Base-by-base conservation (phyloP, 2,113 vertebrate genomes). In the Eulemur rufifrons region DNA sequence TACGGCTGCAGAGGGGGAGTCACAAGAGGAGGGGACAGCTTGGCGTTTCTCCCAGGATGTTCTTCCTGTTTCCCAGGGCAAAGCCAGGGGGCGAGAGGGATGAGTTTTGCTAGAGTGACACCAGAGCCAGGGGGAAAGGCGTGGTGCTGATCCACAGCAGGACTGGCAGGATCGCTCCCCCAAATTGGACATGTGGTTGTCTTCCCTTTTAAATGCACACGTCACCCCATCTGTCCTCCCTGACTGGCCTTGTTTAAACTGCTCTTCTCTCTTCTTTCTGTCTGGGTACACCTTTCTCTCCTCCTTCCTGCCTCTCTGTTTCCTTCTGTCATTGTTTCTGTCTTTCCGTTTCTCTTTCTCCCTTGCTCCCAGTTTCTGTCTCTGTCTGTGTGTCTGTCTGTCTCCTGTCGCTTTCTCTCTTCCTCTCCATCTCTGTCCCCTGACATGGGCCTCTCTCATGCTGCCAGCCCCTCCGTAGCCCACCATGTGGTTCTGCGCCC, bases 161-260 rank as follows among this genome's bases (percentile, higher is more conserved):
- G 76, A 45, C 50, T 82, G 50, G 61, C 71, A 73, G 61, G 76
- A 45, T 56, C 50, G 1, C 1, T 17, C 32, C 54, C 73, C 32
- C 50, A 47, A 56, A 73, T n/a, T 34, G 47, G 85, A n/a, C 13
- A 25, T 17, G n/a, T 23, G 50, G 98, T 99, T 99, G 97, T 98
- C 99, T 99, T 99, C 99, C 99, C 99, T 99, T 99, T 99, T 98
- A 99, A 99, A 99, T 98, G 94, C 97, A 93, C 86, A 0, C 8
- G 95, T 97, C 98, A 97, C 97, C 87, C 96, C 97, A 98, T 94
- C 90, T 95, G 95, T 97, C 95, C 98, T 97, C 98, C 95, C 97
- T 98, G 97, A 98, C 97, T 97, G 95, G 97, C 98, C 98, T 98
- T 96, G 94, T 96, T 89, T 94, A 94, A 91, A 77, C 81, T 88